Conservation (phyloP, 2,797 vertebrate genomes). For the Malacoctenus gilli region DNA sequence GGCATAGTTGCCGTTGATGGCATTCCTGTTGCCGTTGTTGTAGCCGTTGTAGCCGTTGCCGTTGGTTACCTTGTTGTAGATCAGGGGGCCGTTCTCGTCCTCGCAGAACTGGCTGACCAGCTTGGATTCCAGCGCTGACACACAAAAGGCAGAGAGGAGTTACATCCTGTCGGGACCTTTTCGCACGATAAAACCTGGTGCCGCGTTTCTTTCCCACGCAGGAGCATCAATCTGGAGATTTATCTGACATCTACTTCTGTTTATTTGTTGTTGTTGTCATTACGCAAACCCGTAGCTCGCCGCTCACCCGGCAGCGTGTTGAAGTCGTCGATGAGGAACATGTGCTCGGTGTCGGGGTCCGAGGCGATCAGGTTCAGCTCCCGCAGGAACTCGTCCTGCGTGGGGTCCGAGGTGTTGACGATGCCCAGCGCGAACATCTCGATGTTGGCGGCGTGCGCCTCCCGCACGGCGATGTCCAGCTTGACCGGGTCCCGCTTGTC, state of each 20-base stretch:
- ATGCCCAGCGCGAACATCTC: constrained; percentile 94
- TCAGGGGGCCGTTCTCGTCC: constrained; percentile 86
- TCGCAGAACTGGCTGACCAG: constrained; percentile 92
- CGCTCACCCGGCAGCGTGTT: constrained; percentile 87
- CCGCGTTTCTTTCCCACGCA: too few relatives aligned
- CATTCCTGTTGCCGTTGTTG: constrained; percentile 58
- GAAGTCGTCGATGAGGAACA: constrained; percentile 91
- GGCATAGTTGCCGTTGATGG: constrained; percentile 53
- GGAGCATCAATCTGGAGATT: too few relatives aligned
- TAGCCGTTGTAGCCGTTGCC: constrained; percentile 58
- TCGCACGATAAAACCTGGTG: too few relatives aligned
- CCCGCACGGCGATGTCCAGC: constrained; percentile 85
- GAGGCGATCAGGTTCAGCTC: constrained; percentile 92
- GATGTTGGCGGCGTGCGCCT: constrained; percentile 89
- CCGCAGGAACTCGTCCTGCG: constrained; percentile 85
- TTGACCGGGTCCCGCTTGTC: constrained; percentile 89
- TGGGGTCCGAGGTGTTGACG: constrained; percentile 86
- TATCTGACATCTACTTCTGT: too few relatives aligned
- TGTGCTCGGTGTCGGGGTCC: constrained; percentile 88
- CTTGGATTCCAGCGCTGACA: constrained; percentile 88
- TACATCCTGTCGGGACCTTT: too few relatives aligned
- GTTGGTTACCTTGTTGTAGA: constrained; percentile 81
- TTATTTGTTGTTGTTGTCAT: too few relatives aligned
- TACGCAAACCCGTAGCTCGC: too few relatives aligned
- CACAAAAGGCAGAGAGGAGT: constrained; percentile 9